Evolutionary conservation across 2,888 invertebrate species (phyloP).

Genomic region (Mesorhabditis belari): DNA sequence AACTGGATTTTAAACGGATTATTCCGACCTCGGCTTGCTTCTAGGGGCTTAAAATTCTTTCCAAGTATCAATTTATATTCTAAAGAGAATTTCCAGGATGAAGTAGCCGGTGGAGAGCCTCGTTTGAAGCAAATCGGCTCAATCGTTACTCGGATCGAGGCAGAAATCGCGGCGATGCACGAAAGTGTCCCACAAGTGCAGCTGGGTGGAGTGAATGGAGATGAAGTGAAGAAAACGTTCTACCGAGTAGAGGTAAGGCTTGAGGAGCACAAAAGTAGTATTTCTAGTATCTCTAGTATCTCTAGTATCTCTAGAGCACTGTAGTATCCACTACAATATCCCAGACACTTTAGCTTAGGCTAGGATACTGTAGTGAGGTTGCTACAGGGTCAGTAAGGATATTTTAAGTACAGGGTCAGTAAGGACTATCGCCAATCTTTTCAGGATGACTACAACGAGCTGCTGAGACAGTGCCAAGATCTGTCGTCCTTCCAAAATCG

Average conservation of each 20-base stretch:
- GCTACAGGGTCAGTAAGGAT: neutral
- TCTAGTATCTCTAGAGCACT: neutral
- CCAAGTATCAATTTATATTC: too few relatives aligned
- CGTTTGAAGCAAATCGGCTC: constrained; percentile 20
- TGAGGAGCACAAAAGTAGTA: too few relatives aligned
- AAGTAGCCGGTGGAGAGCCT: constrained; percentile 16
- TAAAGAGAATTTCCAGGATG: too few relatives aligned
- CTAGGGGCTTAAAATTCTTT: too few relatives aligned
- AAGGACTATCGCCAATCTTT: neutral
- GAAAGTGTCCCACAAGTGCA: constrained; percentile 16
- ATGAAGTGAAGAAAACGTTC: constrained; percentile 23
- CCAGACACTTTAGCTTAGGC: neutral
- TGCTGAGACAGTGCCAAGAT: constrained; percentile 30
- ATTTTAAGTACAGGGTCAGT: neutral
- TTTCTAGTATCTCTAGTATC: neutral
- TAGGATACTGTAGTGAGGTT: neutral
- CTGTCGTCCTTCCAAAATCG: constrained; percentile 30
- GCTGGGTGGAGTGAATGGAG: constrained; percentile 15
- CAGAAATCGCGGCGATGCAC: constrained; percentile 23
- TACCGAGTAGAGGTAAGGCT: constrained; percentile 15
- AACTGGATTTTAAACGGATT: too few relatives aligned
- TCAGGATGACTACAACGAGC: constrained; percentile 22
- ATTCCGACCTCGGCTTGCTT: too few relatives aligned
- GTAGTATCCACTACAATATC: neutral
- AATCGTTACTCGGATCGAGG: constrained; percentile 21